Conservation (phyloP, 2,797 vertebrate genomes). For the Manis pentadactyla region DNA sequence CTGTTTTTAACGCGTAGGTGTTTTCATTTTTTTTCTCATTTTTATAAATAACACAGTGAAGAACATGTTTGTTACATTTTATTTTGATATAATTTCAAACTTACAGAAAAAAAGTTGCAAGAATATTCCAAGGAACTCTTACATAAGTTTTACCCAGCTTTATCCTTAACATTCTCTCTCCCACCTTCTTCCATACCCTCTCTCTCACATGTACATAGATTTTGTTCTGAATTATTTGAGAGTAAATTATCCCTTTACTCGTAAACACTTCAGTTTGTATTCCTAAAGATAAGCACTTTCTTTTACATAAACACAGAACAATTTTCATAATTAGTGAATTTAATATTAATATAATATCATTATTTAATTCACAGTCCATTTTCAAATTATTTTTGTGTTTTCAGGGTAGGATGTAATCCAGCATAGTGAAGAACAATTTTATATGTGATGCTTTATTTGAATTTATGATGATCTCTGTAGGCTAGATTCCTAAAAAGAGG, state of each 20-base stretch:
- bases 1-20: constrained; percentile 21
- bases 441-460: not conserved
- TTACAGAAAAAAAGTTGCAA: not conserved
- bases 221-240: not conserved
- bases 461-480: not conserved
- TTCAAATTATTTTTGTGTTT: not conserved
- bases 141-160: not conserved
- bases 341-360: not conserved
- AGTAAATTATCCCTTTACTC: not conserved
- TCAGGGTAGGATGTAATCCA: not conserved
- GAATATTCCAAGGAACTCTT: not conserved
- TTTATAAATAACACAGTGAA: constrained; percentile 1
- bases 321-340: constrained; percentile 5
- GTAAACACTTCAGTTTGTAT: not conserved
- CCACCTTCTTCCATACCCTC: not conserved
- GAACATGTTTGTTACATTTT: not conserved
- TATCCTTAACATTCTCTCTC: not conserved
- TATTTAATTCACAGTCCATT: not conserved
- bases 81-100: not conserved
- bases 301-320: not conserved
- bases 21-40: not conserved
- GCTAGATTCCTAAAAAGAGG: not conserved
- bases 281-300: not conserved
- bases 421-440: not conserved
- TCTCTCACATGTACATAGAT: not conserved